phyloP scores from a whole-genome alignment of 2,888 invertebrate species.

The Antitype chi region DNA sequence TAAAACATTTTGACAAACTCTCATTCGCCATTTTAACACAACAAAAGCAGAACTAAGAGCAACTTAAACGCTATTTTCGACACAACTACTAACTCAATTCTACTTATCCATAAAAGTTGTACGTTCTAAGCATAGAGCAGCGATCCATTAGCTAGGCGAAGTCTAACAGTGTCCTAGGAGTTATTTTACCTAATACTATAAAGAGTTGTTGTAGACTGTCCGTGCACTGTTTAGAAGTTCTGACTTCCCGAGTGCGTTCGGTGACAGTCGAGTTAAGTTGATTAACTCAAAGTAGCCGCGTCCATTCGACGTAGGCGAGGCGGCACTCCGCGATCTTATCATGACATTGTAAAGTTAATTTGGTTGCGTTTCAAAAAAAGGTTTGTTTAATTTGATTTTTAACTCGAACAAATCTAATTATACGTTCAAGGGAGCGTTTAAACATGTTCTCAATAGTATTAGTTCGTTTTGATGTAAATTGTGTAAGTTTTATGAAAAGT shows the following conservation, averaged over 20 bases:
- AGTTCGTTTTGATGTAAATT: conserved; percentile 44
- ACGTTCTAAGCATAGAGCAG: conserved; percentile 84
- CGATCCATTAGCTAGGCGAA: conserved; percentile 87
- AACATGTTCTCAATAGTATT: conserved; percentile 58
- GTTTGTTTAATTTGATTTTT: conserved; percentile 73
- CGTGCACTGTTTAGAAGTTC: conserved; percentile 82
- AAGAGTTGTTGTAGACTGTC: conserved; percentile 82
- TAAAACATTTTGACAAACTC: conserved; percentile 67
- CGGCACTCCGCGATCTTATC: conserved; percentile 77
- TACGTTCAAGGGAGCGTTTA: conserved; percentile 66
- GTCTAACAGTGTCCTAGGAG: conserved; percentile 85
- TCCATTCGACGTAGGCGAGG: conserved; percentile 76
- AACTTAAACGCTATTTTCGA: conserved; percentile 84
- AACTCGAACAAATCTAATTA: conserved; percentile 69
- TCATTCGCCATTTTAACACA: conserved; percentile 71
- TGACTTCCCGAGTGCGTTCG: conserved; percentile 81
- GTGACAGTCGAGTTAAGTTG: conserved; percentile 79
- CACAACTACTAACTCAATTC: conserved; percentile 83
- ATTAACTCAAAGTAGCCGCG: conserved; percentile 79
- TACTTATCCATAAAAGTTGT: conserved; percentile 87
- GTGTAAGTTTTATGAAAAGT: conserved; percentile 22
- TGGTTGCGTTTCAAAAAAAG: conserved; percentile 72
- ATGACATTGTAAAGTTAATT: conserved; percentile 77
- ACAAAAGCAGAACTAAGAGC: conserved; percentile 75
- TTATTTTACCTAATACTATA: conserved; percentile 88